These are phyloP conservation scores for Recurvirostra avosetta DNA, from an alignment of 2,113 vertebrate species.

Conservation along the genomic window DNA sequence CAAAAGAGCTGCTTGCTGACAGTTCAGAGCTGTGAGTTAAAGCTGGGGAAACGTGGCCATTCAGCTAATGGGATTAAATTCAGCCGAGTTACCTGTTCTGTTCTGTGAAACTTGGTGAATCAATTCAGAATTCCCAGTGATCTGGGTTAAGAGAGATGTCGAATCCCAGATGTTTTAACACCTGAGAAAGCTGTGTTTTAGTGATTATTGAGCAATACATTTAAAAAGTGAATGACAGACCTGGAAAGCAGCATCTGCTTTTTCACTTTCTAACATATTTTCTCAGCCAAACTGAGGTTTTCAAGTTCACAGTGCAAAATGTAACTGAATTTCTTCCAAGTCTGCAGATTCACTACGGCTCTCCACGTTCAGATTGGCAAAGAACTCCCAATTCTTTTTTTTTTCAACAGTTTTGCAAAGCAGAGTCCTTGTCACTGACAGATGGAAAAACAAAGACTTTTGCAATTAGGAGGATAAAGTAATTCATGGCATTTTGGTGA, in stretches of 20 bases:
- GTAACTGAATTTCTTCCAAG: constrained; percentile 52
- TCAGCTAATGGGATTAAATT: constrained; percentile 11
- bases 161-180: constrained; percentile 45
- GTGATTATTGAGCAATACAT: constrained; percentile 36
- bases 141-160: constrained; percentile 17
- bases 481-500: neutral
- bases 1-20: neutral
- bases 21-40: neutral
- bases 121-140: constrained; percentile 25
- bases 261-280: constrained; percentile 58
- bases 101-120: neutral
- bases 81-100: neutral
- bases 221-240: constrained; percentile 60
- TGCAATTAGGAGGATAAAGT: neutral
- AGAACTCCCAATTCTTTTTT: neutral
- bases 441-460: constrained; percentile 49
- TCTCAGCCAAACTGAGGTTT: constrained; percentile 56
- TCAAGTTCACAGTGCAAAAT: constrained; percentile 61
- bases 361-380: constrained; percentile 7
- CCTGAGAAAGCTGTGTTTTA: constrained; percentile 31
- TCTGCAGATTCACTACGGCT: constrained; percentile 1
- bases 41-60: neutral
- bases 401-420: constrained; percentile 31
- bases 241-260: constrained; percentile 65
- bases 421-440: constrained; percentile 35